Evolutionary conservation across 2,113 vertebrate genomes (phyloP), one percentile per base, ranked within the genome.

Genomic region (Toxotes jaculatrix): DNA sequence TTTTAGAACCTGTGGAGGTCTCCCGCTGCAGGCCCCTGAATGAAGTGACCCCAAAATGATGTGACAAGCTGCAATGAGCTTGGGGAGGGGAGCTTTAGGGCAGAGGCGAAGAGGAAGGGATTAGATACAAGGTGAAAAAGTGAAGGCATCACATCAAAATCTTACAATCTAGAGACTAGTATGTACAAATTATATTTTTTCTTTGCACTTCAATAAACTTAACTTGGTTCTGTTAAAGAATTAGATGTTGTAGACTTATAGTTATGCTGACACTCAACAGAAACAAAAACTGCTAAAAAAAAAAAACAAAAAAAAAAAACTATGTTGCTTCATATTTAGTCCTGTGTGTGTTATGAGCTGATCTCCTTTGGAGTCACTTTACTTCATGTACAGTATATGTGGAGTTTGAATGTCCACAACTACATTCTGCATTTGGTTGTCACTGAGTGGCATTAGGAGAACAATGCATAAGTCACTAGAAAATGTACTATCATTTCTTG

Each of bases 1-100:
- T 93, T 96, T 96, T 93, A 89, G 93, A 91, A 92, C 93, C 89
- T 79, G 87, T 67, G 79, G 87, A 84, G 80, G 81, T 90, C 89
- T 89, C 82, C 82, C 78, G 87, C 92, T 92, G 84, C 86, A 57
- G 92, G 91, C 79, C 85, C 68, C 73, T 78, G 81, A 93, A 91
- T 90, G 72, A 91, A 93, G 84, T 92, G 89, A 93, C 92, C 91
- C 89, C 89, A 91, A 93, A 94, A 91, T 77, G 83, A 93, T 90
- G 93, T 90, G 90, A 92, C 89, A 93, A 92, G 91, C 86, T 90
- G 93, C 82, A 83, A 93, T 91, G 83, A 89, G 90, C 87, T 84
- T 56, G 77, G 83, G 78, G 86, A 89, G 76, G 61, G 38, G 51
- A 65, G 76, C 77, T 74, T 83, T 62, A 27, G 73, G 77, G 63